phyloP scores from a whole-genome alignment of 2,113 vertebrate genomes.

The Acinonyx jubatus region DNA sequence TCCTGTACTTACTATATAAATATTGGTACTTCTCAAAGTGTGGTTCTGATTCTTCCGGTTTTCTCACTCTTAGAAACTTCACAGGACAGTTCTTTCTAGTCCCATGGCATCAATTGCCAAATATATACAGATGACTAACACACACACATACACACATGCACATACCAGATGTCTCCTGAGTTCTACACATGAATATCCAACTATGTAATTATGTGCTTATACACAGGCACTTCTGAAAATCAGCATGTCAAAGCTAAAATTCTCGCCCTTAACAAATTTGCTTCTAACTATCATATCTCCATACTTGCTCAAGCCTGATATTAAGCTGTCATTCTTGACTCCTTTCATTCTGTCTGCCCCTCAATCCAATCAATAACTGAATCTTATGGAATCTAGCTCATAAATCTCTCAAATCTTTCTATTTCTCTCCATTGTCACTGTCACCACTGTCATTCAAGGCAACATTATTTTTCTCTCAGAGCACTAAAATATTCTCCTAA shows the following conservation, averaged over 20 bases:
- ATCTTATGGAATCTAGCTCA: neutral
- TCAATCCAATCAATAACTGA: constrained; percentile 1
- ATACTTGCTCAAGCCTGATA: neutral
- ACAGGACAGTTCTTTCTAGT: neutral
- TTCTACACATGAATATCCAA: neutral
- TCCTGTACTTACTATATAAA: neutral
- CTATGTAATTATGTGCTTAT: constrained; percentile 29
- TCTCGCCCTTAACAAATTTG: neutral
- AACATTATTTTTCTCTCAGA: neutral
- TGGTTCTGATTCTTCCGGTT: neutral
- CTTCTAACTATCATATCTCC: neutral
- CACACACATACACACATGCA: neutral
- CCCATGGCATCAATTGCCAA: neutral
- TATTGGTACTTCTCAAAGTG: neutral
- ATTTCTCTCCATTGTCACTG: neutral
- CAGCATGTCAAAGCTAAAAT: neutral
- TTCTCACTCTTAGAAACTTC: neutral
- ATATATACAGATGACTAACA: neutral
- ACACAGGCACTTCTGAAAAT: constrained; percentile 13
- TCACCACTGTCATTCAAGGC: neutral
- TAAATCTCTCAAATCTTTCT: neutral
- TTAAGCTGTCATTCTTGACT: neutral
- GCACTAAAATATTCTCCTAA: neutral
- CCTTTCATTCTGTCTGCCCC: neutral
- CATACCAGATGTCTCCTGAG: neutral